These are phyloP conservation scores for Chaetophractus vellerosus DNA, from an alignment of 2,797 vertebrate genomes.

Conservation along the genomic window DNA sequence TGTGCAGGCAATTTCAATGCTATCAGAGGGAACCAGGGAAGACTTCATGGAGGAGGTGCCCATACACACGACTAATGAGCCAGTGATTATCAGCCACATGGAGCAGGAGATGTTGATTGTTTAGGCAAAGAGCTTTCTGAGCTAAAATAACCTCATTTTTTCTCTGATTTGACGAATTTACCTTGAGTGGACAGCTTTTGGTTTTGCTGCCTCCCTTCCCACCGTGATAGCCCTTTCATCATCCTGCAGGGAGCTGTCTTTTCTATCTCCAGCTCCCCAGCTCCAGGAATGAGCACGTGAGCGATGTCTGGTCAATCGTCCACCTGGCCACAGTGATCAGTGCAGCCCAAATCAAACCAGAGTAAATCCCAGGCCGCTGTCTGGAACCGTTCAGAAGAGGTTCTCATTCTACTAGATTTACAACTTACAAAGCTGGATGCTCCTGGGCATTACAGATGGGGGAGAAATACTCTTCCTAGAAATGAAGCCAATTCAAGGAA, in stretches of 20 bases:
- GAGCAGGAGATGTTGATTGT: background rate
- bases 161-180: background rate
- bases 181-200: background rate
- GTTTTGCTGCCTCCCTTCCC: background rate
- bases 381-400: fast-evolving
- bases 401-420: background rate
- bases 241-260: background rate
- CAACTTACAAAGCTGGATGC: background rate
- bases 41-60: no score
- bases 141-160: background rate
- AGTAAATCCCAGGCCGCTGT: background rate
- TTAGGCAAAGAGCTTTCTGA: background rate
- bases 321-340: no score
- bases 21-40: background rate
- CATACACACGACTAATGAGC: fast-evolving
- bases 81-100: no score
- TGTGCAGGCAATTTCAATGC: background rate
- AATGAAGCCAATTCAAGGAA: background rate
- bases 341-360: background rate
- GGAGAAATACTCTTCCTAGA: background rate
- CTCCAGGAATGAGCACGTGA: background rate
- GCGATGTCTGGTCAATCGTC: background rate
- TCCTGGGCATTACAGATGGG: background rate
- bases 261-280: no score
- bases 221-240: background rate